Evolutionary conservation across 2,888 invertebrate species (phyloP), one percentile per base, ranked within the genome.

Genomic region (Drosophila phalerata): DNA sequence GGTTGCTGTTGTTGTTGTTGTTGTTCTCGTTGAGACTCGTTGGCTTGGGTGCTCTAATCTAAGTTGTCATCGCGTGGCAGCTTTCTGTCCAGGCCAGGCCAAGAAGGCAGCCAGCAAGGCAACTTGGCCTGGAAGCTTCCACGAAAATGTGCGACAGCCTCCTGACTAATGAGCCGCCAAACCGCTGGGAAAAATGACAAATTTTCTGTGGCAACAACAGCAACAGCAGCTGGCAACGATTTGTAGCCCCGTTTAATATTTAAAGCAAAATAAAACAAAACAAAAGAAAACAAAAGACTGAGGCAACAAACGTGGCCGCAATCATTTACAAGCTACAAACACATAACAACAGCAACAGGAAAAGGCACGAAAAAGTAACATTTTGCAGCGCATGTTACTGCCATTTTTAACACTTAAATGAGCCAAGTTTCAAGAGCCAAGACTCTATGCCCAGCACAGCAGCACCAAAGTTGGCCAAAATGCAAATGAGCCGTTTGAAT

Each of bases 391-490:
- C 80, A 85, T 85, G 85, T 85, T 81, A 82, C 85, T 87, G 88
- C 87, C 88, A 87, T 85, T 85, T 89, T 85, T 85, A 85, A 85
- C 85, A 85, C 85, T 85, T 85, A 85, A 85, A 85, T 89, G 88
- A 85, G 69, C 77, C 62, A 76, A 73, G 45, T 66, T 49, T 4
- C 22, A 22, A 22, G 3, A 22, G 22, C 52, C 53, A 63, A 62
- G 65, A 63, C 68, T 48, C 58, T 40, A 32, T 55, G 55, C 43
- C 40, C 5, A 19, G 38, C 45, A 64, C 32, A 49, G 40, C 25
- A 57, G 28, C 49, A 32, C 15, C 43, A 6, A 17, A 63, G 51
- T 53, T 58, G 71, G 69, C 71, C 79, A 69, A 87, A 87, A 87
- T 89, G 85, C 89, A 89, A 89, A 85, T 85, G 88, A 89, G 88